Base-by-base conservation (phyloP, 2,888 invertebrate species). In the Nomada ruficornis region DNA sequence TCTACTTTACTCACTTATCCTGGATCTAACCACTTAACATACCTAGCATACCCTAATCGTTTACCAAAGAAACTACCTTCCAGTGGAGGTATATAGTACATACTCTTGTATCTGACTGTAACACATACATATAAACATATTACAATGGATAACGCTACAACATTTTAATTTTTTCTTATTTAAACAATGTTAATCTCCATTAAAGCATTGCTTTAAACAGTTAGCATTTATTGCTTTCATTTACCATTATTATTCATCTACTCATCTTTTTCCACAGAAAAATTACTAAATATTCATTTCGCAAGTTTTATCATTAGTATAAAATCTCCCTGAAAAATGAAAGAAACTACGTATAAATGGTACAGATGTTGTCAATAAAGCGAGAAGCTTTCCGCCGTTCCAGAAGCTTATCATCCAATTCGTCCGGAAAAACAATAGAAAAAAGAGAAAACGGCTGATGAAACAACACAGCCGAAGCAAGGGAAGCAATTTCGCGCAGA, bases 1-100 rank as follows among this genome's bases (percentile, higher is more conserved):
- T 68, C 55, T 68, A 29, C 67, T 68, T 68, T 20, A 68, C 42
- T 55, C 67, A 68, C 42, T 68, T 68, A 23, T 55, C 67, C 54
- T 68, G 29, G 10, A 52, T 68, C 55, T 54, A 55, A 55, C 54
- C 67, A 68, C 42, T 55, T 68, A 68, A 68, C 55, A 20, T 54
- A 67, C 20, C 54, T 29, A 54, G 9, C 20, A 42, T 18, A 10
- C 36, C 20, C 23, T 36, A 36, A 20, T 55, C 55, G 36, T n/a
- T 18, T 20, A 20, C 9, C 10, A 67, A 15, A 55, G 2, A 36
- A 15, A 42, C 36, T 18, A 55, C 29, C 9, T n/a, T 52, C 15
- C n/a, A 52, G 36, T 0, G 7, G 7, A 36, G 26, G 26, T 26
- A 36, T 36, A 7, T 36, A 36, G 26, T 36, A 36, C 36, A 7